Conservation (phyloP, 2,888 invertebrate genomes). For the Odontocerum albicorne region DNA sequence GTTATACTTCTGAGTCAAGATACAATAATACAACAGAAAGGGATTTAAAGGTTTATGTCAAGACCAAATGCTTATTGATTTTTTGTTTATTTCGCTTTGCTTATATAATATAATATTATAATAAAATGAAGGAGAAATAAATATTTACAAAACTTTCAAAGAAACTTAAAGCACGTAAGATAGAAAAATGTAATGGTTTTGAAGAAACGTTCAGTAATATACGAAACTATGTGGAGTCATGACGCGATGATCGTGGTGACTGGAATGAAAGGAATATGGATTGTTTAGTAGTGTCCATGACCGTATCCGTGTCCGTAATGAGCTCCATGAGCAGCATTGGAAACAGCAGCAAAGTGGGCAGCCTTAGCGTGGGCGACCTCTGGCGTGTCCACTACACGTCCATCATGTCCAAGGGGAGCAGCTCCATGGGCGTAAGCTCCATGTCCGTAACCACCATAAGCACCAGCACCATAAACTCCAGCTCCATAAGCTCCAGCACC, state of each 20-base stretch:
- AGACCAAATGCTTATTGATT: too few relatives aligned
- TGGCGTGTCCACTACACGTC: constrained; percentile 59
- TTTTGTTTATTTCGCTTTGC: too few relatives aligned
- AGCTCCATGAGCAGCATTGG: constrained; percentile 1
- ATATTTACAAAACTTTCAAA: too few relatives aligned
- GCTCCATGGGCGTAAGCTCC: constrained; percentile 15
- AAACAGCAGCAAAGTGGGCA: constrained; percentile 57
- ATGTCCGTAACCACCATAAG: constrained; percentile 7
- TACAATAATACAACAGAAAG: too few relatives aligned
- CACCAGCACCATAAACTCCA: not conserved
- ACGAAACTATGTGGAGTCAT: too few relatives aligned
- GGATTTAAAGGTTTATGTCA: too few relatives aligned
- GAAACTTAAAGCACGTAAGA: too few relatives aligned
- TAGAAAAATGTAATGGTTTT: too few relatives aligned
- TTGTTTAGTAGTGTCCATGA: not conserved
- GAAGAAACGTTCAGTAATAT: too few relatives aligned
- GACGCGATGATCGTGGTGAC: too few relatives aligned
- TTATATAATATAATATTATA: not conserved
- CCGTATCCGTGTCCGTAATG: constrained; percentile 52
- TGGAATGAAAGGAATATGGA: too few relatives aligned
- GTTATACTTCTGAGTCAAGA: too few relatives aligned
- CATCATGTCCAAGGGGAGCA: constrained; percentile 27
- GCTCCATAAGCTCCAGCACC: not conserved
- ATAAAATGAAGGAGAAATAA: not conserved
- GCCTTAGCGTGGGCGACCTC: constrained; percentile 64